A percentile compares a stretch with the other conserved stretches of the same genome.
Conservation (phyloP, 1,140 invertebrate species). For the Formica exsecta region DNA sequence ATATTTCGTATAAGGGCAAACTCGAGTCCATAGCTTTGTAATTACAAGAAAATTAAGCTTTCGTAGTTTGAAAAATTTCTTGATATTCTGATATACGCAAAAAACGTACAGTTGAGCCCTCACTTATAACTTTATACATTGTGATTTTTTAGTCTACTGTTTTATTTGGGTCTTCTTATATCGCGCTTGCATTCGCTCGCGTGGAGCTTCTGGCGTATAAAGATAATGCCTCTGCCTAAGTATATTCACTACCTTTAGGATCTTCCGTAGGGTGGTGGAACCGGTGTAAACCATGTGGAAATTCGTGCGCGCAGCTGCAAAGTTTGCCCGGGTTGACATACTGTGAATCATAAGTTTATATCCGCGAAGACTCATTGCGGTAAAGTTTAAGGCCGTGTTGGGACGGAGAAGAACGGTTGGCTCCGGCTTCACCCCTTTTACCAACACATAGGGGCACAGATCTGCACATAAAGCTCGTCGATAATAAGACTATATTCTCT, state of each 20-base stretch:
- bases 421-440: neutral
- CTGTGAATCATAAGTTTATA: conserved; percentile 61
- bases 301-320: conserved; percentile 38
- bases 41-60: neutral
- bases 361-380: conserved; percentile 38
- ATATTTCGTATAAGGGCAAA: neutral
- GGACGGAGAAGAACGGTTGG: neutral
- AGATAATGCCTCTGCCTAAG: conserved; percentile 30
- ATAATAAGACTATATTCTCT: conserved; percentile 46
- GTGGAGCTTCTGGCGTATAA: conserved; percentile 33
- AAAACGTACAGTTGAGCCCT: too few species aligned
- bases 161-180: neutral
- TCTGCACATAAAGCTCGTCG: conserved; percentile 20
- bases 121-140: neutral
- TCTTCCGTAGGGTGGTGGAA: neutral
- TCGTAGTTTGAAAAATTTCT: neutral
- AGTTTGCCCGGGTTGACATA: conserved; percentile 51
- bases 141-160: too few species aligned
- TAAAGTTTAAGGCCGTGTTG: conserved; percentile 45
- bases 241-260: conserved; percentile 16
- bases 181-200: neutral
- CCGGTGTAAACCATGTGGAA: conserved; percentile 37
- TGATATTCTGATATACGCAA: neutral
- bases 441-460: neutral
- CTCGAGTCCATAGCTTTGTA: neutral